A percentile compares a stretch with the other conserved stretches of the same genome.
Conservation (phyloP, 2,888 invertebrate genomes). For the Anarsia innoxiella region DNA sequence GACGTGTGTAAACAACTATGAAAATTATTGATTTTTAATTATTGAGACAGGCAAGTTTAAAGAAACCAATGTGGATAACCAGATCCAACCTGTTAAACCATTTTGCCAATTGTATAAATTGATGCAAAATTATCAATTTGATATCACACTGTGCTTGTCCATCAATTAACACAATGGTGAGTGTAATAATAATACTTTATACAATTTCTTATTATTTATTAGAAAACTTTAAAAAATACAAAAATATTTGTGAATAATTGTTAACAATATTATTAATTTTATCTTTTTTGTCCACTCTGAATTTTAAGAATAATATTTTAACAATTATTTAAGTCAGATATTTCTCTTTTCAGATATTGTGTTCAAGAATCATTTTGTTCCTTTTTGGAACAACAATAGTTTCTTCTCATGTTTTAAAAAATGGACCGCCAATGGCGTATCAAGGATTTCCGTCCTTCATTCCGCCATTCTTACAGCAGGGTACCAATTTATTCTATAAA, state of each 20-base stretch:
- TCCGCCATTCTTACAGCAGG: conserved; percentile 28
- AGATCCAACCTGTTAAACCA: conserved; percentile 7
- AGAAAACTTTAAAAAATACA: conserved; percentile 6
- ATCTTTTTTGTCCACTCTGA: not conserved
- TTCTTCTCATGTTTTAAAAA: conserved; percentile 19
- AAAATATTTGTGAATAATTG: conserved; percentile 2
- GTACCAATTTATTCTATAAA: conserved; percentile 37
- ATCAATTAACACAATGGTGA: conserved; percentile 22
- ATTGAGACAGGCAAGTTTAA: not conserved
- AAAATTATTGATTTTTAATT: conserved; percentile 1
- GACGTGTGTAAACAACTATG: too few species aligned
- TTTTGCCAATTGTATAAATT: conserved; percentile 15
- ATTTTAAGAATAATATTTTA: too few species aligned
- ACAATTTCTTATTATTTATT: too few species aligned
- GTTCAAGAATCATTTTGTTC: conserved; percentile 22
- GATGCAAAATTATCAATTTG: conserved; percentile 6
- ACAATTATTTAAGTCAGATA: too few species aligned
- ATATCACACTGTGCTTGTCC: conserved; percentile 14
- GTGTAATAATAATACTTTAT: conserved; percentile 11
- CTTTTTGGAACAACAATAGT: conserved; percentile 25
- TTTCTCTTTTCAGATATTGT: conserved; percentile 22
- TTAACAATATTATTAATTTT: not conserved
- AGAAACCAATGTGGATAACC: too few species aligned
- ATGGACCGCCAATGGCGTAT: conserved; percentile 13
- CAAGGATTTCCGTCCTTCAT: conserved; percentile 16